Percentiles rank a stretch among this genome's conserved stretches.
These are phyloP conservation scores for Anastrepha obliqua DNA, from an alignment of 1,140 invertebrate genomes.

Conservation along the genomic window DNA sequence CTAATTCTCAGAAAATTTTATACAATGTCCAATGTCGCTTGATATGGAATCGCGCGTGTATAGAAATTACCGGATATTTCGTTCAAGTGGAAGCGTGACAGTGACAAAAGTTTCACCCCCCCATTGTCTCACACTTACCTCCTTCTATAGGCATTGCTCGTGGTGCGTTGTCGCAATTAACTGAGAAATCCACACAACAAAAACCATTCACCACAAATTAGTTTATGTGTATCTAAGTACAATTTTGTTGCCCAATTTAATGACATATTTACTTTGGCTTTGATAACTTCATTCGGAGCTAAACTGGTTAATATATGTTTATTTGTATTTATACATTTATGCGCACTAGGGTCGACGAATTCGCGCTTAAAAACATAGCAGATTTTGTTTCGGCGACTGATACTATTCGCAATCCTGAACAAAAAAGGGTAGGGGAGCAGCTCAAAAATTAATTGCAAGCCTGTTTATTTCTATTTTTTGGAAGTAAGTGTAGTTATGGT, in stretches of 20 bases:
- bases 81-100: not conserved
- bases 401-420: too few relatives aligned
- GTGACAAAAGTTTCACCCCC: not conserved
- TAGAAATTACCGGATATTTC: not conserved
- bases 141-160: not conserved
- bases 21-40: too few relatives aligned
- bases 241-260: slow-evolving; percentile 30
- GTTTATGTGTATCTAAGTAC: not conserved
- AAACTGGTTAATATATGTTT: not conserved
- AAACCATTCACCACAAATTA: not conserved
- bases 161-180: not conserved
- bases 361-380: too few relatives aligned
- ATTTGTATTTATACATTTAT: too few relatives aligned
- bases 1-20: too few relatives aligned
- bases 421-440: too few relatives aligned
- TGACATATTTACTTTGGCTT: slow-evolving; percentile 2
- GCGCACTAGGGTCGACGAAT: too few relatives aligned
- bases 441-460: too few relatives aligned
- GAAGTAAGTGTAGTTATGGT: too few relatives aligned
- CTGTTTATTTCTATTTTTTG: too few relatives aligned
- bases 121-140: not conserved
- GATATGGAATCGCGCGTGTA: too few relatives aligned
- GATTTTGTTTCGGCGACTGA: too few relatives aligned
- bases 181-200: not conserved
- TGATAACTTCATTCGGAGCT: not conserved